Conservation (phyloP, 2,797 vertebrate species). For the Centropyge bicolor region DNA sequence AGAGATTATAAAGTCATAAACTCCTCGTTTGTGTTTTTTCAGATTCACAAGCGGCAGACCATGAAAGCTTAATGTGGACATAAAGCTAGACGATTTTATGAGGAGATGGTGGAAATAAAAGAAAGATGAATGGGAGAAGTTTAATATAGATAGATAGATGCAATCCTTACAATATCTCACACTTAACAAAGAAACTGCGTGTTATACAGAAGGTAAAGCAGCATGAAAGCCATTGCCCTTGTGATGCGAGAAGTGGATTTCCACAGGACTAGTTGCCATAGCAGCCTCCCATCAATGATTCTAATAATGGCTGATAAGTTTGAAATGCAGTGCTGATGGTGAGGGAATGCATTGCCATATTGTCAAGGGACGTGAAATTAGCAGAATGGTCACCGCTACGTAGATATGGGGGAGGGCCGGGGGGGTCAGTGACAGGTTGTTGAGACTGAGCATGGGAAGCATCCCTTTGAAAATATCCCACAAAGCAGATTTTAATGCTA, state of each 20-base stretch:
- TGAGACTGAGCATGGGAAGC: slow-evolving; percentile 20
- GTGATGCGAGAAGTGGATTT: slow-evolving; percentile 52
- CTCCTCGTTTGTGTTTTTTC: slow-evolving; percentile 35
- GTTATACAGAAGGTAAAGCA: slow-evolving; percentile 27
- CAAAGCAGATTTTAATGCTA: slow-evolving; percentile 23
- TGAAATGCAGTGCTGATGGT: slow-evolving; percentile 47
- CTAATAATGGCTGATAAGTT: slow-evolving; percentile 57
- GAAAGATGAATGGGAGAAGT: slow-evolving; percentile 22
- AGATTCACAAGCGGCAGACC: slow-evolving; percentile 30
- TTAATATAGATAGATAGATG: slow-evolving; percentile 16
- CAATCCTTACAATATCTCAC: background rate
- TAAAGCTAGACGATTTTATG: slow-evolving; percentile 44
- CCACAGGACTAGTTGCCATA: slow-evolving; percentile 63
- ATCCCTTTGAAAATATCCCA: slow-evolving; percentile 18
- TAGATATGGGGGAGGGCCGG: background rate
- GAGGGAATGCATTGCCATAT: slow-evolving; percentile 41
- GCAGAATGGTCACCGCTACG: background rate
- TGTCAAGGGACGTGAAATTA: slow-evolving; percentile 29
- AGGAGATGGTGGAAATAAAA: slow-evolving; percentile 23
- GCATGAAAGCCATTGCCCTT: slow-evolving; percentile 48
- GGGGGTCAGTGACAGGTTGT: background rate
- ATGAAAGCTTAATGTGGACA: slow-evolving; percentile 48
- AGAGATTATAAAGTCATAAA: slow-evolving; percentile 71
- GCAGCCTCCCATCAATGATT: slow-evolving; percentile 58
- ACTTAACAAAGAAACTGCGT: slow-evolving; percentile 16